Percentiles rank a stretch among this genome's conserved stretches.
phyloP scores from a whole-genome alignment of 2,113 vertebrate species.

The Leptodactylus fuscus region DNA sequence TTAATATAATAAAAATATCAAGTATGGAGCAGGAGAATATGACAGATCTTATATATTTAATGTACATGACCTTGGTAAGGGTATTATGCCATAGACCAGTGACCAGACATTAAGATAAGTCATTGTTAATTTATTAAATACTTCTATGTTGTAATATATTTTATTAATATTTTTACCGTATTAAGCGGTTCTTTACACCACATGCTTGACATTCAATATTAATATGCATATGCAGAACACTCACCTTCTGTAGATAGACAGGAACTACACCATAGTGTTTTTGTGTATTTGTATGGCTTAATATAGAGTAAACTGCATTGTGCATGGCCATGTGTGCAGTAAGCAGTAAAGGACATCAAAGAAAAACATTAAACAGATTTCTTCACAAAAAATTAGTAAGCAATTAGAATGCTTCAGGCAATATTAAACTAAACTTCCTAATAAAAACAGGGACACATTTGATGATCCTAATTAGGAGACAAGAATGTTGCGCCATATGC shows the following conservation, averaged over 20 bases:
- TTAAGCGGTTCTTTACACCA: not conserved
- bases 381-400: slow-evolving; percentile 41
- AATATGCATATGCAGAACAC: not conserved
- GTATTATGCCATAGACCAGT: not conserved
- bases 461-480: slow-evolving; percentile 48
- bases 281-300: not conserved
- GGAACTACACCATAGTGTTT: not conserved
- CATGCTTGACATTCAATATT: not conserved
- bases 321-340: slow-evolving; percentile 5
- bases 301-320: not conserved
- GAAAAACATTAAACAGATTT: slow-evolving; percentile 47
- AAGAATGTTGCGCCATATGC: slow-evolving; percentile 40
- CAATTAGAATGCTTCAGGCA: slow-evolving; percentile 43
- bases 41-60: too few species aligned
- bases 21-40: too few species aligned
- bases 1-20: too few species aligned
- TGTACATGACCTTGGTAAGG: too few species aligned
- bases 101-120: not conserved
- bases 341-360: slow-evolving; percentile 30
- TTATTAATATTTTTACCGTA: not conserved
- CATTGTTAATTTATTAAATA: not conserved
- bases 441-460: slow-evolving; percentile 46
- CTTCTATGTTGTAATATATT: not conserved
- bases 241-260: not conserved
- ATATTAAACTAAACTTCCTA: slow-evolving; percentile 50